Conservation (phyloP, 2,888 invertebrate genomes). For the Leptinotarsa tumamoca region DNA sequence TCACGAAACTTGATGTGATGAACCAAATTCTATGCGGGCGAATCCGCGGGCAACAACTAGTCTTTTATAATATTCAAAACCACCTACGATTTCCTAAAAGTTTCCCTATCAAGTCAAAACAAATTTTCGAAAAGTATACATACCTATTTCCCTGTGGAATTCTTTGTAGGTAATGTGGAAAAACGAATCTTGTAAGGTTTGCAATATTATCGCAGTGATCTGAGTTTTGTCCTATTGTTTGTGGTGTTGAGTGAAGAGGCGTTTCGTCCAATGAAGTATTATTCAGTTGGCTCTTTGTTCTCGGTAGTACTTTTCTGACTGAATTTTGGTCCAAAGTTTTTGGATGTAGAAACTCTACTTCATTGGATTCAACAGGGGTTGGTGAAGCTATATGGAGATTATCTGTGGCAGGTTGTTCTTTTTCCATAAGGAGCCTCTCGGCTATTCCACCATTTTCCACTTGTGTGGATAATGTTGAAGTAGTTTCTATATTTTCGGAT, state of each 20-base stretch:
- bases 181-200: neutral
- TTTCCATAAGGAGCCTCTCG: neutral
- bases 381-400: neutral
- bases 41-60: too few species aligned
- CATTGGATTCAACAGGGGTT: neutral
- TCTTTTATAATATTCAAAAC: too few species aligned
- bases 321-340: neutral
- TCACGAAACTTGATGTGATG: too few species aligned
- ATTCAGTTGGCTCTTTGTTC: neutral
- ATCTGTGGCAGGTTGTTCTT: neutral
- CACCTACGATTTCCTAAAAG: too few species aligned
- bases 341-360: neutral
- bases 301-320: neutral
- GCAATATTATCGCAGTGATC: neutral
- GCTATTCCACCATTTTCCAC: neutral
- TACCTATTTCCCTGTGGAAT: neutral
- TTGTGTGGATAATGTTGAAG: too few species aligned
- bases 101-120: too few species aligned
- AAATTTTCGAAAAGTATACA: neutral
- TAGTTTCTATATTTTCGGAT: too few species aligned
- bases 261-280: neutral
- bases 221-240: neutral
- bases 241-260: neutral
- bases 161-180: neutral
- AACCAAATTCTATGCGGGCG: too few species aligned